These are phyloP conservation scores for Phaonia tiefii DNA, from an alignment of 2,888 invertebrate species.

Conservation along the genomic window DNA sequence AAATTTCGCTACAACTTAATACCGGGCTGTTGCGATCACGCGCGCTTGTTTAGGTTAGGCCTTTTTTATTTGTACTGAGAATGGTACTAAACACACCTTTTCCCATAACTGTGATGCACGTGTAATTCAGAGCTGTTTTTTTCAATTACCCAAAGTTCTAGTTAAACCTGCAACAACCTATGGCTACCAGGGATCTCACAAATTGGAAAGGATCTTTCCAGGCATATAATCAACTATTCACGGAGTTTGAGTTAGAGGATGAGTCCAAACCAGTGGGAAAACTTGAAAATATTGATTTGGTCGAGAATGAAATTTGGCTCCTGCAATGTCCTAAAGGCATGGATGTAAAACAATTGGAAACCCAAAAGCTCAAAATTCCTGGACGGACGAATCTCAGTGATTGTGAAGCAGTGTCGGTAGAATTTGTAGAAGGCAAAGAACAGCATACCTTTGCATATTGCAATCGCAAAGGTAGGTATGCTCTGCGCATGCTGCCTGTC, in stretches of 20 bases:
- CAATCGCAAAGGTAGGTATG: constrained; percentile 68
- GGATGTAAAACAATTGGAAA: constrained; percentile 65
- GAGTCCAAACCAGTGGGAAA: constrained; percentile 65
- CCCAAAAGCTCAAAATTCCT: constrained; percentile 72
- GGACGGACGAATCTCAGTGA: constrained; percentile 69
- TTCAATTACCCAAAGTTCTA: not conserved
- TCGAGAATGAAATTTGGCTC: constrained; percentile 73
- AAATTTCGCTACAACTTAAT: too few relatives aligned
- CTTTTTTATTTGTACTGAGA: too few relatives aligned
- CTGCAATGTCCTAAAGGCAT: constrained; percentile 72
- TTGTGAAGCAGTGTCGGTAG: constrained; percentile 70
- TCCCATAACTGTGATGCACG: constrained; percentile 26
- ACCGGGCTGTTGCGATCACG: too few relatives aligned
- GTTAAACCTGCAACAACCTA: constrained; percentile 11
- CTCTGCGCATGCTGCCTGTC: constrained; percentile 69
- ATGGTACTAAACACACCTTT: too few relatives aligned
- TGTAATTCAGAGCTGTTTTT: constrained; percentile 37
- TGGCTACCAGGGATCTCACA: constrained; percentile 18
- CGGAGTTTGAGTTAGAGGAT: constrained; percentile 61
- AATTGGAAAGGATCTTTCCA: constrained; percentile 58
- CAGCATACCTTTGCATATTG: constrained; percentile 69
- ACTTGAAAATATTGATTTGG: constrained; percentile 66
- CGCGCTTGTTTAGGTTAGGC: too few relatives aligned
- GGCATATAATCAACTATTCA: constrained; percentile 60
- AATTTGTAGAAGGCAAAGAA: constrained; percentile 59